Evolutionary conservation across 2,797 vertebrate genomes (phyloP), one percentile per base, ranked within the genome.

Genomic region (Myripristis murdjan): DNA sequence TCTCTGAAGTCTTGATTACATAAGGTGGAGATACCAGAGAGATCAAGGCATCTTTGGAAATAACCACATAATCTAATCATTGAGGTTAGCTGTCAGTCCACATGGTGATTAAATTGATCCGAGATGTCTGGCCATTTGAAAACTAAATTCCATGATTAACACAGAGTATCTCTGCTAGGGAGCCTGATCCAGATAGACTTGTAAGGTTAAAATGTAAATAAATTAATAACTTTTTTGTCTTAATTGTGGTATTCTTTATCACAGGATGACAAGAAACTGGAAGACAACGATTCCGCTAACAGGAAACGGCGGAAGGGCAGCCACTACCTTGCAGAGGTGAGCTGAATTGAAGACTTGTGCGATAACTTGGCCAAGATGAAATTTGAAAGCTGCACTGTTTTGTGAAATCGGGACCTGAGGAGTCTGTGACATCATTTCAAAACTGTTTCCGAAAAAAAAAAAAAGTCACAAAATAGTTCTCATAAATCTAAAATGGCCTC

Each of bases 281-380:
- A 97, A 62, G 97, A 98, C 66, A 95, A 83, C 0, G 97, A 98
- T 63, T 91, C 89, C 12, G 79, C 92, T 1, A 96, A 95, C 93
- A 99, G 97, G 86, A 95, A 96, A 64, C 93, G 96, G 54, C 92
- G 96, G 51, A 97, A 94, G 74, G 95, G 93, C 20, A 79, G 93
- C 31, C 83, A 84, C 77, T 94, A 95, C 88, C 91, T 96, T 41
- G 93, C 95, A 18, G 96, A 98, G 96, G 98, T 98, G 7, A 4
- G 77, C 60, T 20, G 5, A 16, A 9, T 44, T 4, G 9, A 11
- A n/a, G 12, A 26, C 37, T 10, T 9, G 15, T 9, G 28, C 7
- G 28, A 31, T 31, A 5, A 6, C 7, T 31, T 31, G 28, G 28
- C 28, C 4, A 5, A 31, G 31, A 7, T 31, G 28, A 31, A 31